phyloP scores from a whole-genome alignment of 2,113 vertebrate species.

The Heteronetta atricapilla region DNA sequence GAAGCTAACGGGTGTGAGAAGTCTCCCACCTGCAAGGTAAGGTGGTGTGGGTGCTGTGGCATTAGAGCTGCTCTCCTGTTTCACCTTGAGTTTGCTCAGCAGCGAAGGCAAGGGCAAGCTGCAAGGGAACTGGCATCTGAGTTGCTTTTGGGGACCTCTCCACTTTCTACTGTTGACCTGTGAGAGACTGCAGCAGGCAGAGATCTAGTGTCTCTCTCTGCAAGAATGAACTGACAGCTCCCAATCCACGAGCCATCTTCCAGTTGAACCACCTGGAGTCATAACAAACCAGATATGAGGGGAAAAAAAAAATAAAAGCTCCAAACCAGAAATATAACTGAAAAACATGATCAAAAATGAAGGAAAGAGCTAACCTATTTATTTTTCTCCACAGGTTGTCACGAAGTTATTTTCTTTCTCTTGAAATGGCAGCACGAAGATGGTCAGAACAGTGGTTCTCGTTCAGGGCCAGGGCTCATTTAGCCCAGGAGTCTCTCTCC shows the following conservation, averaged over 20 bases:
- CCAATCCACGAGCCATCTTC: background rate
- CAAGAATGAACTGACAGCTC: background rate
- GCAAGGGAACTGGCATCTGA: background rate
- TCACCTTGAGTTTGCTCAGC: background rate
- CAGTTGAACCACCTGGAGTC: background rate
- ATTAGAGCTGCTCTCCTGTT: background rate
- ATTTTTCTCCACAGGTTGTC: background rate
- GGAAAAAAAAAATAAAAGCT: background rate
- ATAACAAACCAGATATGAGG: background rate
- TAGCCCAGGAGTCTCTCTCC: background rate
- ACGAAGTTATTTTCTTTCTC: background rate
- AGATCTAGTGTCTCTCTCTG: background rate
- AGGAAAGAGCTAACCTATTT: background rate
- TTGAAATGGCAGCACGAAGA: background rate
- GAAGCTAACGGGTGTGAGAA: background rate
- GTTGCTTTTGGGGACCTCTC: background rate
- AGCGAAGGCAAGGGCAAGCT: background rate
- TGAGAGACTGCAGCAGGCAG: background rate
- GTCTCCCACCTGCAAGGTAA: background rate
- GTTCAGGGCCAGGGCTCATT: background rate
- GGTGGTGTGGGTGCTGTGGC: background rate
- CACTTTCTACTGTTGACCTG: background rate
- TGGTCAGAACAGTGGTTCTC: background rate
- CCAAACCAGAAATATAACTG: background rate
- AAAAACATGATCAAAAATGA: background rate